phyloP scores from a whole-genome alignment of 2,888 invertebrate genomes.

The Peribatodes rhomboidaria region DNA sequence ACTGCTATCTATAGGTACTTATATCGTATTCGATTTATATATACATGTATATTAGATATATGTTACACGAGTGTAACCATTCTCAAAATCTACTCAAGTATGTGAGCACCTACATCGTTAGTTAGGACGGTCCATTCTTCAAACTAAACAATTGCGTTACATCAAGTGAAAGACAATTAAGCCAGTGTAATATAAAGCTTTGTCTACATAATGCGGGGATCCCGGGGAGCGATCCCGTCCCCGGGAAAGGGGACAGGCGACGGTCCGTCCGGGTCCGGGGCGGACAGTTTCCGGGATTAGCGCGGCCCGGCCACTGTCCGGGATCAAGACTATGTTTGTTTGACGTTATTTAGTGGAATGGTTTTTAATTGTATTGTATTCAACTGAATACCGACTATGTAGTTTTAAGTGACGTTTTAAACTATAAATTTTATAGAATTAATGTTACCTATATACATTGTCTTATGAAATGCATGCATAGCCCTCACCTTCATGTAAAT shows the following conservation, averaged over 20 bases:
- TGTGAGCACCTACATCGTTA: too few relatives aligned
- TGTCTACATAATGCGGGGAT: conserved; percentile 47
- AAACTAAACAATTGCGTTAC: conserved; percentile 44
- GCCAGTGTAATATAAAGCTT: conserved; percentile 44
- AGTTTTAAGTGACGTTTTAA: conserved; percentile 7
- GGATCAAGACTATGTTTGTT: conserved; percentile 39
- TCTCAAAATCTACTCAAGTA: too few relatives aligned
- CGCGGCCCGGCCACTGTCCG: conserved; percentile 20
- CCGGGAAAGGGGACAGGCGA: conserved; percentile 24
- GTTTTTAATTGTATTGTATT: conserved; percentile 28
- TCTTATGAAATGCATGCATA: too few relatives aligned
- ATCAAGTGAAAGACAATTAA: conserved; percentile 48
- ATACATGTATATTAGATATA: too few relatives aligned
- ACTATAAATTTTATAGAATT: not conserved
- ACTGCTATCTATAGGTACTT: too few relatives aligned
- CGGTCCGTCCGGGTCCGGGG: conserved; percentile 29
- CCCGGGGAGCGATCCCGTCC: conserved; percentile 35
- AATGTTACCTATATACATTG: not conserved
- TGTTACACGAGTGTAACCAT: too few relatives aligned
- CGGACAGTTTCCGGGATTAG: conserved; percentile 37
- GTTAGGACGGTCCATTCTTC: conserved; percentile 39
- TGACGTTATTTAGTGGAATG: conserved; percentile 35
- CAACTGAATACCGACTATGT: not conserved
- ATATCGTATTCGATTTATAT: too few relatives aligned
- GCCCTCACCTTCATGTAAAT: too few relatives aligned